Conservation (phyloP, 2,797 vertebrate species). For the Chelmon rostratus region DNA sequence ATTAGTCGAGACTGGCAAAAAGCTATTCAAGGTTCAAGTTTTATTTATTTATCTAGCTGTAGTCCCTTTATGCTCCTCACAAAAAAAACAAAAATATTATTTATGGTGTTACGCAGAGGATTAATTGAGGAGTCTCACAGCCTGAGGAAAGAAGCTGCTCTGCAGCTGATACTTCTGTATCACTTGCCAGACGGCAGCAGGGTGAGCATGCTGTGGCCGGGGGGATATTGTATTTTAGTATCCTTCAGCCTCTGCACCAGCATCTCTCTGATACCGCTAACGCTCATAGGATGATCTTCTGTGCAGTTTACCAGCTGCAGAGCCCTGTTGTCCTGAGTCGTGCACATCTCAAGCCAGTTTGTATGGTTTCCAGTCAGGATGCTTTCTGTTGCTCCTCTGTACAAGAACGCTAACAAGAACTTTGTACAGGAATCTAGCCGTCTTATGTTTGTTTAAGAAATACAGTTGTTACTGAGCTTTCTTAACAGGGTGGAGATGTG, state of each 20-base stretch:
- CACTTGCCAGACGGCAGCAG: not conserved
- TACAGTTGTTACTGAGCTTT: not conserved
- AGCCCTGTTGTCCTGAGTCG: not conserved
- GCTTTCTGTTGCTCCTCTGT: not conserved
- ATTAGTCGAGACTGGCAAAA: not conserved
- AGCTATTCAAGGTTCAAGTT: not conserved
- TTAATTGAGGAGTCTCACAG: not conserved
- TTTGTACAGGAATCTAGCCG: not conserved
- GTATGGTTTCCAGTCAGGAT: not conserved
- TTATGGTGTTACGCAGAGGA: not conserved
- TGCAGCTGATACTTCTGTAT: not conserved
- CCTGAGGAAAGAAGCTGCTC: not conserved
- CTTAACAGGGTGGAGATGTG: not conserved
- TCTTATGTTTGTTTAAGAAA: too few relatives aligned
- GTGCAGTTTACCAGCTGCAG: not conserved
- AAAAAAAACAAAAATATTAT: not conserved
- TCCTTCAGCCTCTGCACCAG: too few relatives aligned
- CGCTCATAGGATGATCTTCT: not conserved
- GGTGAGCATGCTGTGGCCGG: not conserved
- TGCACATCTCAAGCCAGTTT: not conserved
- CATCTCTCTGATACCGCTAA: not conserved
- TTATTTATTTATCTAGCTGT: not conserved
- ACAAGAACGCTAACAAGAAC: not conserved
- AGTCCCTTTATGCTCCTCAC: not conserved
- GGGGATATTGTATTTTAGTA: not conserved